These are phyloP conservation scores for Hermodice carunculata DNA, from an alignment of 2,888 invertebrate species.

Conservation along the genomic window DNA sequence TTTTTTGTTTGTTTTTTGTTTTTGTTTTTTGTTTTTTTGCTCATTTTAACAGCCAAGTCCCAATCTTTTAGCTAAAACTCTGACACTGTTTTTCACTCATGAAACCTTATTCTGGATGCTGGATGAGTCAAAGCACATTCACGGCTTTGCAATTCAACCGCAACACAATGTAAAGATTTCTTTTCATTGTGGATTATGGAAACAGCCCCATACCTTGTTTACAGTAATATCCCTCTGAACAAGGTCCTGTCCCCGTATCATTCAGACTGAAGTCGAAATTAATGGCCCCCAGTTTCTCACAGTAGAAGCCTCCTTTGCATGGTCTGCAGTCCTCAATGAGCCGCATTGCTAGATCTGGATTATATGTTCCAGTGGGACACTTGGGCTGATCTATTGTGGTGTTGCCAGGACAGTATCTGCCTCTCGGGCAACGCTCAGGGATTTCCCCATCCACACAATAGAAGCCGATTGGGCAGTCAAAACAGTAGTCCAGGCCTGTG, in stretches of 20 bases:
- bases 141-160: too few species aligned
- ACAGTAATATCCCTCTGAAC: conserved; percentile 64
- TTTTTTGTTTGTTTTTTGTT: too few species aligned
- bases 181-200: too few species aligned
- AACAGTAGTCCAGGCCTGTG: conserved; percentile 57
- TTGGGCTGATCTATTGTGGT: conserved; percentile 55
- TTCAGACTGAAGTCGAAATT: conserved; percentile 59
- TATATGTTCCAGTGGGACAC: conserved; percentile 65
- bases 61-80: too few species aligned
- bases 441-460: conserved; percentile 60
- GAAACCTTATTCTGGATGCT: too few species aligned
- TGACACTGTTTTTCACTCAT: too few species aligned
- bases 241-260: conserved; percentile 58
- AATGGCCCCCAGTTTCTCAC: conserved; percentile 56
- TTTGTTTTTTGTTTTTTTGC: too few species aligned
- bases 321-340: conserved; percentile 50
- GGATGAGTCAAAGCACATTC: too few species aligned
- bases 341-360: conserved; percentile 38
- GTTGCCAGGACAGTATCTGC: conserved; percentile 65
- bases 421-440: conserved; percentile 54
- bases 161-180: too few species aligned
- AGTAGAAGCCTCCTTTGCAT: conserved; percentile 61
- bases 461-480: conserved; percentile 62
- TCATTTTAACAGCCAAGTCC: too few species aligned
- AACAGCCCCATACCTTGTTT: conserved; percentile 53